Conservation (phyloP, 1,140 invertebrate species). For the Sycophila sp. region DNA sequence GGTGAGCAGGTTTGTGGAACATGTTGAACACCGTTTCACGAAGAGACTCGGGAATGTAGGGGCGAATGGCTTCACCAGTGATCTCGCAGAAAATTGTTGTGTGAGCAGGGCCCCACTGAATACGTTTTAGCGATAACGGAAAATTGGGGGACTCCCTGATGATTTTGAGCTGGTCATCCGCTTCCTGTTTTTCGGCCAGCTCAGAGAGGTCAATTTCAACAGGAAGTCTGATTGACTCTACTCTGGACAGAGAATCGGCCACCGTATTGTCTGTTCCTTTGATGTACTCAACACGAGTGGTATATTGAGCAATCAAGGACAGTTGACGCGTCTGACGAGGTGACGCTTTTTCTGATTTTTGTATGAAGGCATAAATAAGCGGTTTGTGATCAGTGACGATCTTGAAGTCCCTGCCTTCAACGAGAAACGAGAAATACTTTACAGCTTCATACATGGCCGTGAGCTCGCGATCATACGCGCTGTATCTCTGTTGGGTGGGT, state of each 20-base stretch:
- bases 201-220: background rate
- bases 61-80: background rate
- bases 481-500: slow-evolving; percentile 44
- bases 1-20: background rate
- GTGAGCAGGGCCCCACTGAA: background rate
- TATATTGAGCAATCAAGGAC: background rate
- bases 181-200: background rate
- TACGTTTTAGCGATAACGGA: background rate
- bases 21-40: background rate
- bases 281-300: background rate
- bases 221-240: background rate
- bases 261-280: background rate
- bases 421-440: slow-evolving; percentile 48
- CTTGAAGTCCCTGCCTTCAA: slow-evolving; percentile 43
- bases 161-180: background rate
- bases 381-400: slow-evolving; percentile 41
- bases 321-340: slow-evolving; percentile 10
- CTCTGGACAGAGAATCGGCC: slow-evolving; percentile 39
- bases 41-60: background rate
- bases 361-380: slow-evolving; percentile 20
- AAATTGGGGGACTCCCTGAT: background rate
- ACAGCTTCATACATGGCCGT: slow-evolving; percentile 48
- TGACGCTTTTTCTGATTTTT: slow-evolving; percentile 12
- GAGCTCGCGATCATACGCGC: slow-evolving; percentile 50
- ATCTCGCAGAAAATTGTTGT: background rate